Percentiles rank a stretch among this genome's conserved stretches.
Conservation (phyloP, 2,113 vertebrate species). For the Hyperoodon ampullatus region DNA sequence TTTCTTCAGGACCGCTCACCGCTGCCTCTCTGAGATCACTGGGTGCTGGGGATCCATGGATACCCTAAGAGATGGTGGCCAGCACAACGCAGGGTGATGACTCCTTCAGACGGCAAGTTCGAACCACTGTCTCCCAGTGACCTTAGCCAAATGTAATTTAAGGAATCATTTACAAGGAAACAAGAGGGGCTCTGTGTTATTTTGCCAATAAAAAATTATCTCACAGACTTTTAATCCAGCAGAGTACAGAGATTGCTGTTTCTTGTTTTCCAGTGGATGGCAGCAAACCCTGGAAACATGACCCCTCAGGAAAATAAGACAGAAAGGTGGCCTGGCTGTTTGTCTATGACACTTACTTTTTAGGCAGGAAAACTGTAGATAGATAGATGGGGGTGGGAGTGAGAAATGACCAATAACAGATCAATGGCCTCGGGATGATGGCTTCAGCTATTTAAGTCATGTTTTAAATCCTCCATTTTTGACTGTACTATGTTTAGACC, state of each 20-base stretch:
- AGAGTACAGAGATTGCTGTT: accelerated
- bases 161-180: neutral
- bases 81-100: accelerated
- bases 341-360: accelerated
- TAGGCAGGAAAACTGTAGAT: neutral
- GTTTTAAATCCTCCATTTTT: neutral
- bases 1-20: neutral
- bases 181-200: neutral
- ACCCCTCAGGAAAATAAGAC: accelerated
- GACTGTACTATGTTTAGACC: no score
- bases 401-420: accelerated
- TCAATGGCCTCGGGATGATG: accelerated
- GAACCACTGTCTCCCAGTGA: accelerated
- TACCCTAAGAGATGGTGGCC: no score
- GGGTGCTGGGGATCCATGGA: neutral
- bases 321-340: accelerated
- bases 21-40: neutral
- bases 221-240: accelerated
- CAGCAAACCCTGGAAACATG: neutral
- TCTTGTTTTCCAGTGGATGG: neutral
- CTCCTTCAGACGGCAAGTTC: neutral
- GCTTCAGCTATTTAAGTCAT: neutral
- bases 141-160: accelerated
- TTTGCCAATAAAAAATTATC: neutral
- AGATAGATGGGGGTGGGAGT: accelerated